phyloP scores from a whole-genome alignment of 2,888 invertebrate species.

The Cosmia trapezina region DNA sequence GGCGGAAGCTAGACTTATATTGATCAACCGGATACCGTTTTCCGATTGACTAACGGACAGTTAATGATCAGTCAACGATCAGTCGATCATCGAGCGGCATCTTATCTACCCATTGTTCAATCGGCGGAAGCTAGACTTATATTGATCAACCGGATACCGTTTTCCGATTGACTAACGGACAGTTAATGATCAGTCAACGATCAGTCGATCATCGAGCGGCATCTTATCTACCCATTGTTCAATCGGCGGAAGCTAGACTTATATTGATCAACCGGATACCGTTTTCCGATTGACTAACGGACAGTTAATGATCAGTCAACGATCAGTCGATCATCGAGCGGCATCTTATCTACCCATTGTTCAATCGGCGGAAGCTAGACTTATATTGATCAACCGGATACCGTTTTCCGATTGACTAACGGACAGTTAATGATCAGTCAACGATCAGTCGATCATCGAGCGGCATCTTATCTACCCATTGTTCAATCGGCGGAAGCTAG shows the following conservation, averaged over 20 bases:
- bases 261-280: slow-evolving; percentile 14
- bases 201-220: not conserved
- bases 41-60: slow-evolving; percentile 7
- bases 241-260: slow-evolving; percentile 30
- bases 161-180: slow-evolving; percentile 11
- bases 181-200: not conserved
- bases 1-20: slow-evolving; percentile 21
- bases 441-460: slow-evolving; percentile 3
- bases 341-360: not conserved
- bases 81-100: not conserved
- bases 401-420: slow-evolving; percentile 14
- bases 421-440: not conserved
- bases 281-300: slow-evolving; percentile 12
- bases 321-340: slow-evolving; percentile 2
- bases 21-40: slow-evolving; percentile 16
- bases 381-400: slow-evolving; percentile 12
- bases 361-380: slow-evolving; percentile 35
- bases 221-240: slow-evolving; percentile 12
- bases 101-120: slow-evolving; percentile 21
- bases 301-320: not conserved
- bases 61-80: not conserved
- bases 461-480: not conserved
- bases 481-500: slow-evolving; percentile 32
- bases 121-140: slow-evolving; percentile 24
- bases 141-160: slow-evolving; percentile 14